A percentile compares a stretch with the other conserved stretches of the same genome.
These are phyloP conservation scores for Argyresthia goedartella DNA, from an alignment of 2,888 invertebrate genomes.

Conservation along the genomic window DNA sequence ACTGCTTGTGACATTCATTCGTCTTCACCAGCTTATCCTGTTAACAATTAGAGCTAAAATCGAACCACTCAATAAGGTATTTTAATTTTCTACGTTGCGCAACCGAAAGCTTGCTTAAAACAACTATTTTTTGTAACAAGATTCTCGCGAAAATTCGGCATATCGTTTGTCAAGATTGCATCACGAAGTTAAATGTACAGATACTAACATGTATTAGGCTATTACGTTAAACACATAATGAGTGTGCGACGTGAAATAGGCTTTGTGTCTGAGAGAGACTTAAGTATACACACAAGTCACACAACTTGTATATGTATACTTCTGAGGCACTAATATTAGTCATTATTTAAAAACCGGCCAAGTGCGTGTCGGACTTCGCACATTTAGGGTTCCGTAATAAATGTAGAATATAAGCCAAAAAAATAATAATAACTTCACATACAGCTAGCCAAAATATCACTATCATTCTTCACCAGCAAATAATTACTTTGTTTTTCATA, in stretches of 20 bases:
- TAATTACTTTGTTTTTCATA: too few relatives aligned
- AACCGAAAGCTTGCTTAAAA: background rate
- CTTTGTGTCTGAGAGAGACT: slow-evolving; percentile 1
- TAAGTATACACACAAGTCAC: background rate
- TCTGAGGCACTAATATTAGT: too few relatives aligned
- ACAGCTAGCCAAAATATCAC: too few relatives aligned
- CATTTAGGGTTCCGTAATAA: too few relatives aligned
- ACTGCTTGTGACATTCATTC: background rate
- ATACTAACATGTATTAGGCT: background rate
- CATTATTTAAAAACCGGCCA: too few relatives aligned
- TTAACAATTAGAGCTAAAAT: background rate
- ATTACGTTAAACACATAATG: slow-evolving; percentile 3
- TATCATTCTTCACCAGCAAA: too few relatives aligned
- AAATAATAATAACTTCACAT: too few relatives aligned
- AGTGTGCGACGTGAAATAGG: background rate
- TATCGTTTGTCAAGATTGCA: slow-evolving; percentile 4
- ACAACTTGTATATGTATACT: too few relatives aligned
- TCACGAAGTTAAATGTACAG: background rate
- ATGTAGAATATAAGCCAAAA: too few relatives aligned
- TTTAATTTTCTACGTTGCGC: background rate
- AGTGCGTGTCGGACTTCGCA: too few relatives aligned
- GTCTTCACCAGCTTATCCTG: too few relatives aligned
- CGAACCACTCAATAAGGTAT: background rate
- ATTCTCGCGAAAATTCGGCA: background rate
- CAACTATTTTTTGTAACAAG: background rate